Base-by-base conservation (phyloP, 2,888 invertebrate species). In the Chaetoderma sp. region DNA sequence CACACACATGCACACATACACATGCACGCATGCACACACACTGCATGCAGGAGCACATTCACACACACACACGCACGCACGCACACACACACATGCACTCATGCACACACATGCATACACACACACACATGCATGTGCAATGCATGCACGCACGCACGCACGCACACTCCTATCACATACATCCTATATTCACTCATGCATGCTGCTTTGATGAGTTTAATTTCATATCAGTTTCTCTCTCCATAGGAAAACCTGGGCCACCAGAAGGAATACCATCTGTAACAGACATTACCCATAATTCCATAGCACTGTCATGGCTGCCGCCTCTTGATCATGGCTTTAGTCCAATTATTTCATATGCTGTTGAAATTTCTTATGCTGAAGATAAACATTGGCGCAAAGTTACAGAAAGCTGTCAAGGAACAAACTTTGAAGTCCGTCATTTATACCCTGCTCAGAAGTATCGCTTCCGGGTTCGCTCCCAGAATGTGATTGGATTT, bases 251-350 rank as follows among this genome's bases (percentile, higher is more conserved):
- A 68, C 78, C 79, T 10, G 52, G 71, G 23, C 73, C 74, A n/a
- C 82, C 80, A 18, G 71, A 72, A 27, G 76, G 76, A 57, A 72
- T 68, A 39, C 78, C 80, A 6, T 71, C 67, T 52, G 67, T 75
- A 8, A 68, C 69, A 25, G 74, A 80, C 33, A 73, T 79, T 33
- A 78, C 78, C 59, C 78, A 78, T 66, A 80, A 78, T 71, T 77
- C 78, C 21, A 58, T 82, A 25, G 78, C 76, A 28, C 64, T 84
- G 57, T 67, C 78, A 62, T 87, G 87, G 87, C 75, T 76, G 18
- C 77, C 85, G 23, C 86, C 87, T 1, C 63, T 72, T 4, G 74
- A 79, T 16, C 67, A 74, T 65, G 72, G 76, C 60, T 72, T 73
- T 61, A 68, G 76, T 69, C 75, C 60, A 21, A 67, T 79, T 27